Percentiles rank a stretch among this genome's conserved stretches.
phyloP scores from a whole-genome alignment of 2,888 invertebrate genomes.

The Lapara coniferarum region DNA sequence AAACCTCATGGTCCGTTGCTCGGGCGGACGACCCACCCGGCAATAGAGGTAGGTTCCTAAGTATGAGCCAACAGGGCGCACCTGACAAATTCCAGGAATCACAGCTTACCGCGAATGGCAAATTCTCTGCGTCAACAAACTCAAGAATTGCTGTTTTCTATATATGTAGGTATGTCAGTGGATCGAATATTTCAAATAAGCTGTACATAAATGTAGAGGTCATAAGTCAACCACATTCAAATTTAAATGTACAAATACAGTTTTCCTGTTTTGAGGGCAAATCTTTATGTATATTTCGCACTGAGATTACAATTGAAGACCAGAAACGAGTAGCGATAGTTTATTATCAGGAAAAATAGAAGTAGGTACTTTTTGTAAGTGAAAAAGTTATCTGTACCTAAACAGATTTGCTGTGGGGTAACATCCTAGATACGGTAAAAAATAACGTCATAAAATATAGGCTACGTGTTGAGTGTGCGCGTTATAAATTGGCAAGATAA shows the following conservation, averaged over 20 bases:
- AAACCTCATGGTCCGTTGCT: not conserved
- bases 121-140: conserved; percentile 29
- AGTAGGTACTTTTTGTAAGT: too few species aligned
- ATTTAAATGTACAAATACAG: not conserved
- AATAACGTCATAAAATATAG: too few species aligned
- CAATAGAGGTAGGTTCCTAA: too few species aligned
- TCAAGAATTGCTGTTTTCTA: conserved; percentile 21
- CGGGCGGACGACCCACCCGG: not conserved
- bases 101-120: conserved; percentile 32
- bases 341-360: too few species aligned
- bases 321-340: too few species aligned
- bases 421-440: too few species aligned
- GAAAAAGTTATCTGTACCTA: too few species aligned
- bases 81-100: conserved; percentile 41
- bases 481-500: not conserved
- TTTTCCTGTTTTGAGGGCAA: too few species aligned
- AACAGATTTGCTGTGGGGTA: too few species aligned
- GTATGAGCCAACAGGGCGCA: conserved; percentile 25
- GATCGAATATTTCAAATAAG: conserved; percentile 17
- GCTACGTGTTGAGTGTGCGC: too few species aligned
- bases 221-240: not conserved
- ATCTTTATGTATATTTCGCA: too few species aligned
- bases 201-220: not conserved
- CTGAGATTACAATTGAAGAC: too few species aligned
- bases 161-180: conserved; percentile 23